Evolutionary conservation across 2,888 invertebrate species (phyloP).

Genomic region (Tipula lateralis): DNA sequence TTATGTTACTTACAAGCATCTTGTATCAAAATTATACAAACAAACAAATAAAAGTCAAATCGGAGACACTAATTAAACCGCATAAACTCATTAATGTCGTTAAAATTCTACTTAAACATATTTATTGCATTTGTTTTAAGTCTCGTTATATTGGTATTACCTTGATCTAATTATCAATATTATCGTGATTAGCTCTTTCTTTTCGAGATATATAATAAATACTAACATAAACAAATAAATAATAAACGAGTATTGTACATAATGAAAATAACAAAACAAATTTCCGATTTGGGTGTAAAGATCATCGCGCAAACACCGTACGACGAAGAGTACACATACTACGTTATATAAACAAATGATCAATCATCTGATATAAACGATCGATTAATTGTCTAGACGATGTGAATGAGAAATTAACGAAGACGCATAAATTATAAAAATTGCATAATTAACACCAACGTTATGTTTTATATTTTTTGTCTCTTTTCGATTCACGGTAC

Average conservation of each 20-base stretch:
- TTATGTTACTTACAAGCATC: too few relatives aligned
- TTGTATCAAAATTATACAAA: too few relatives aligned
- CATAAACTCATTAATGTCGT: neutral
- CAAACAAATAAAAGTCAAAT: neutral
- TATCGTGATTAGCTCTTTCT: slow-evolving; percentile 24
- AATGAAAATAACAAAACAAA: neutral
- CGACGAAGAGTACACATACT: neutral
- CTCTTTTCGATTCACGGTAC: neutral
- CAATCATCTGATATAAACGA: neutral
- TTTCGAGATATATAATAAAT: neutral
- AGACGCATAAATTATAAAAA: neutral
- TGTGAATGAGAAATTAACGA: neutral
- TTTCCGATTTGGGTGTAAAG: neutral
- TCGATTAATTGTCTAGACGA: neutral
- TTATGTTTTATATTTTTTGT: neutral
- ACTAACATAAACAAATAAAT: neutral
- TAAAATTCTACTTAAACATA: neutral
- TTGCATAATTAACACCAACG: neutral
- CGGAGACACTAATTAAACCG: neutral
- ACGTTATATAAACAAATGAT: too few relatives aligned
- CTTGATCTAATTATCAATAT: slow-evolving; percentile 15
- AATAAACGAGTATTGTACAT: neutral
- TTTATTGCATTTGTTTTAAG: slow-evolving; percentile 1
- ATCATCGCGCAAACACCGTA: neutral
- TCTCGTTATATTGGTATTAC: neutral